Base-by-base conservation (phyloP, 2,797 vertebrate species). In the Schizothorax lantsangensis region DNA sequence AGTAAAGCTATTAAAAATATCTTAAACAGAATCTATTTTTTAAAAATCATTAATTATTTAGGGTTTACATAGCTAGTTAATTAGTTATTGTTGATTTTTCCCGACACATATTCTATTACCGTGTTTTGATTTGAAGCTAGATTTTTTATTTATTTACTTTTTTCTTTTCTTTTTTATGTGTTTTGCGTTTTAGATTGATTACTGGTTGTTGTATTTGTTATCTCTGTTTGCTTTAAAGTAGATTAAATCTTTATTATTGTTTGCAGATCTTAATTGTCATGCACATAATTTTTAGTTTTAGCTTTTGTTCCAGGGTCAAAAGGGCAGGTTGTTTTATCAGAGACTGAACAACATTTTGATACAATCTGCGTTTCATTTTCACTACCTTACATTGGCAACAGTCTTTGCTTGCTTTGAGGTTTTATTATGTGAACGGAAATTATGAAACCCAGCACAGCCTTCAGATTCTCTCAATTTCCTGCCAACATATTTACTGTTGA, bases 401-500 rank as follows among this genome's bases (percentile, higher is more conserved):
- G 14, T 57, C 26, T 81, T 54, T 69, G 40, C 72, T 30, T 2
- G 19, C 30, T 84, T 38, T 81, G 68, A 71, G 47, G 85, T 75
- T 81, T 17, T 77, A 17, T 79, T 62, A 83, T 30, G 17, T 40
- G 69, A 78, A 84, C 38, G 62, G 71, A 88, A 88, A 85, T 85
- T 72, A 62, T 47, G 23, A 52, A 36, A 45, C 12, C 6, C 57
- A 40, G 47, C 36, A 83, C 43, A 79, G 26, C 19, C n/a, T 23
- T 79, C 38, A 73, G 38, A 73, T 83, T 87, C 57, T 66, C 45
- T 74, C 57, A 64, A 84, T 80, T 87, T 80, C 82, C 82, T 80
- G 57, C 30, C 6, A 64, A 52, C 33, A 36, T 84, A 73, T 84
- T 38, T 84, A 74, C 52, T 9, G 69, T 66, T 80, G 19, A 54